Base-by-base conservation (phyloP, 2,797 vertebrate genomes). In the Paratrypauchen microcephalus region DNA sequence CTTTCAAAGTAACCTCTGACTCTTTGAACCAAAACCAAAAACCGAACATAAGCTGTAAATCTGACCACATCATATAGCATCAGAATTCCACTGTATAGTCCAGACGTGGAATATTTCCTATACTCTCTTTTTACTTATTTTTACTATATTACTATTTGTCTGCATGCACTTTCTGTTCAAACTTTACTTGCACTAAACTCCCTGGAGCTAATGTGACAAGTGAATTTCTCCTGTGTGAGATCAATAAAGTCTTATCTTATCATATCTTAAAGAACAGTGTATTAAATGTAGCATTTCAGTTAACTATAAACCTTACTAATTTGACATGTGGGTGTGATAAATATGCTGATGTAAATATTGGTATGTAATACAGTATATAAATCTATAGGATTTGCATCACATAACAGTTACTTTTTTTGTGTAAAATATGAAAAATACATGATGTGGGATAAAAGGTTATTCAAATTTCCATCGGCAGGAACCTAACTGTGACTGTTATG, bases 1-100 rank as follows among this genome's bases (percentile, higher is more conserved):
- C 58, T 56, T 58, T 75, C 70, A 74, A 26, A 69, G 45, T 28
- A 67, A 84, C 79, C 79, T 56, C 75, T 74, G 39, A 3, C 16
- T 52, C 21, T 57, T 62, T 48, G 23, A 11, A 48, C 15, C 18
- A 60, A 36, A 79, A 74, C 74, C 74, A 66, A 68, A 73, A 58
- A 24, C 30, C 64, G 0, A 6, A 21, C 36, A n/a, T 0, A 6
- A 61, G 2, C 54, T n/a, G 68, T 75, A 50, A 69, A 13, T 26
- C 67, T 73, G 71, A 79, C 21, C 19, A 61, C 61, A 70, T 72
- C 47, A 66, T 23, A 57, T 24, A 54, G 21, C 9, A 56, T 13
- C 9, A 56, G 1, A 57, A n/a, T n/a, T n/a, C n/a, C n/a, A n/a
- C n/a, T n/a, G n/a, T n/a, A n/a, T n/a, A n/a, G n/a, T n/a, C n/a